Evolutionary conservation across 2,797 vertebrate genomes (phyloP).

Genomic region (Malurus splendens): DNA sequence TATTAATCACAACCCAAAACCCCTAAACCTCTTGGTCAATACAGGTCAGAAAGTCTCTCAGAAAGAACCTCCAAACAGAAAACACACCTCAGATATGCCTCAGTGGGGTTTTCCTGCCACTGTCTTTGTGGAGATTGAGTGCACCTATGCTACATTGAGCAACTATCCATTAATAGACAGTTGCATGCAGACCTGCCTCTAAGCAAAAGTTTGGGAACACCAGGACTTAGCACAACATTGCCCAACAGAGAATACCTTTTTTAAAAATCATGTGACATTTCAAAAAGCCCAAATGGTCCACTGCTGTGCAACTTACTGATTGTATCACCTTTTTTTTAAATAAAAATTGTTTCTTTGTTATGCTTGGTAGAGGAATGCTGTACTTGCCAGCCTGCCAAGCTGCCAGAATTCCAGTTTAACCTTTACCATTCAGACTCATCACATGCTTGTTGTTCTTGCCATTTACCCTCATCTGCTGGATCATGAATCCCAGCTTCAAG

Average conservation of each 20-base stretch:
- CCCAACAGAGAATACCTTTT: background rate
- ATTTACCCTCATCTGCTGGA: background rate
- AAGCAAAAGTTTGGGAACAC: background rate
- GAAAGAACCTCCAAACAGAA: background rate
- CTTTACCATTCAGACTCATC: background rate
- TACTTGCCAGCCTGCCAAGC: background rate
- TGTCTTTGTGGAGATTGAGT: background rate
- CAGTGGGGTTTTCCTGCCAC: background rate
- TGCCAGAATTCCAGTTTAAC: background rate
- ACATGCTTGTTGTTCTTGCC: background rate
- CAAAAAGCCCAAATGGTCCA: background rate
- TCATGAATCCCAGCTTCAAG: background rate
- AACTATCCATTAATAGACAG: rapidly evolving
- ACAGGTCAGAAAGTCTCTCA: background rate
- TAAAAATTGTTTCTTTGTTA: background rate
- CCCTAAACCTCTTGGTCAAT: background rate
- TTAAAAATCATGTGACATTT: background rate
- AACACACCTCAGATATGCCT: background rate
- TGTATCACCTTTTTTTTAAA: background rate
- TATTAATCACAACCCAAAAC: background rate
- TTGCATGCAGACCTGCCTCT: background rate
- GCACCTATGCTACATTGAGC: background rate
- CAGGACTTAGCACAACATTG: background rate
- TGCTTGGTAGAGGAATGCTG: background rate
- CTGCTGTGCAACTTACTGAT: background rate